phyloP scores from a whole-genome alignment of 2,888 invertebrate species.

The Synergus laeviventris region DNA sequence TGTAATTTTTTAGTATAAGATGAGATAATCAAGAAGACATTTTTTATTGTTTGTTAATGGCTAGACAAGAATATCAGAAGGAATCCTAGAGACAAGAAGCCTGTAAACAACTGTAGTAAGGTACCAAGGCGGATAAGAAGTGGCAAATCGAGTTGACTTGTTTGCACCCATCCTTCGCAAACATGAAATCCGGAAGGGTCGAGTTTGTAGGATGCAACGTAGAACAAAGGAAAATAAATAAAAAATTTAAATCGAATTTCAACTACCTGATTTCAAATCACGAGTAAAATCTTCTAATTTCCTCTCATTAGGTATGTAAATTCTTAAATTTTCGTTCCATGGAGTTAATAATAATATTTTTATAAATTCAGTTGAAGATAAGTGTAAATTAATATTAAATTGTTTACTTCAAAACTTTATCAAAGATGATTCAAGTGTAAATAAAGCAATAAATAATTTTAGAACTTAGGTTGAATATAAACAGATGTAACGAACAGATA shows the following conservation, averaged over 20 bases:
- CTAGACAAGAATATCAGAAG: constrained; percentile 51
- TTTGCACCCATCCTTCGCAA: constrained; percentile 3
- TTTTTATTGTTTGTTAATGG: neutral
- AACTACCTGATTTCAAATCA: neutral
- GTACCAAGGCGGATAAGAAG: constrained; percentile 62
- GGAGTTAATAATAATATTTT: neutral
- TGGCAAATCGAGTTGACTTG: constrained; percentile 52
- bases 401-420: neutral
- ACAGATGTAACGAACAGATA: too few relatives aligned
- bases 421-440: too few relatives aligned
- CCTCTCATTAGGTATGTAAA: neutral
- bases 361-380: neutral
- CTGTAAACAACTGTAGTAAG: constrained; percentile 68
- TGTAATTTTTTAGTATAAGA: neutral
- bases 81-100: constrained; percentile 61
- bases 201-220: neutral
- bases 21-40: neutral
- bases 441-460: too few relatives aligned
- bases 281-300: neutral
- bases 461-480: too few relatives aligned
- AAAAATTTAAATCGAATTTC: neutral
- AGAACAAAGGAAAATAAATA: neutral
- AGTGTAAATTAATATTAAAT: neutral
- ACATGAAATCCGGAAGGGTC: constrained; percentile 31
- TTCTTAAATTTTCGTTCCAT: neutral